Evolutionary conservation across 2,797 vertebrate genomes (phyloP).

Genomic region (Coregonus suidteri): DNA sequence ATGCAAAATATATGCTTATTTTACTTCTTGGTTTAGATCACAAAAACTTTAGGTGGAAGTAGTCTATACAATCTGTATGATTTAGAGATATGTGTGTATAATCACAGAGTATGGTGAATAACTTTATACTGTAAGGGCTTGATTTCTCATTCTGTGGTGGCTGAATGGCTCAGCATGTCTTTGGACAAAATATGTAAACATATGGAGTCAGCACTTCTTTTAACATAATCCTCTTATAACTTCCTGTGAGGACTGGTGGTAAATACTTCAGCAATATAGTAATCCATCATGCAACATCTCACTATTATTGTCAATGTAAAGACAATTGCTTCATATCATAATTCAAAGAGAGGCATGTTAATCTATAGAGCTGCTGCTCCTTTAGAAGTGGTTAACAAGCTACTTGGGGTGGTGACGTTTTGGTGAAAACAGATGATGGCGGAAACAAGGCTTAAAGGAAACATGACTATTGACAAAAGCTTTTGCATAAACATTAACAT

Average conservation of each 20-base stretch:
- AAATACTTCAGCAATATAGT: conserved; percentile 4
- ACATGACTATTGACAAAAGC: conserved; percentile 58
- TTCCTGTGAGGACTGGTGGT: background rate
- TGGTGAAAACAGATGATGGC: background rate
- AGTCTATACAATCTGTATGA: background rate
- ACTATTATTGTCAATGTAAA: background rate
- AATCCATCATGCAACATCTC: background rate
- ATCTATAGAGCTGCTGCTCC: too few species aligned
- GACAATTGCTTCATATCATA: too few species aligned
- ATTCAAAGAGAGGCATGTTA: too few species aligned
- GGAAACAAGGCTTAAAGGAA: conserved; percentile 57
- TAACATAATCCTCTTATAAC: background rate
- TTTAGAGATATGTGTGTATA: too few species aligned
- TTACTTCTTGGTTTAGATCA: background rate
- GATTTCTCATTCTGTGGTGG: too few species aligned
- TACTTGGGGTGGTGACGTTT: too few species aligned
- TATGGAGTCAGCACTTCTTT: background rate
- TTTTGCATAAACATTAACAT: conserved; percentile 64
- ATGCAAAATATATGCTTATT: too few species aligned
- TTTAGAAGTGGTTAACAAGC: too few species aligned
- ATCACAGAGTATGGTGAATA: too few species aligned
- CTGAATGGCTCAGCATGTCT: too few species aligned
- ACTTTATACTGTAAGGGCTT: too few species aligned
- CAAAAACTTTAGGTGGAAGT: background rate
- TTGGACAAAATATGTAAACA: too few species aligned